Conservation (phyloP, 2,888 invertebrate species). For the Temnothorax rugatulus region DNA sequence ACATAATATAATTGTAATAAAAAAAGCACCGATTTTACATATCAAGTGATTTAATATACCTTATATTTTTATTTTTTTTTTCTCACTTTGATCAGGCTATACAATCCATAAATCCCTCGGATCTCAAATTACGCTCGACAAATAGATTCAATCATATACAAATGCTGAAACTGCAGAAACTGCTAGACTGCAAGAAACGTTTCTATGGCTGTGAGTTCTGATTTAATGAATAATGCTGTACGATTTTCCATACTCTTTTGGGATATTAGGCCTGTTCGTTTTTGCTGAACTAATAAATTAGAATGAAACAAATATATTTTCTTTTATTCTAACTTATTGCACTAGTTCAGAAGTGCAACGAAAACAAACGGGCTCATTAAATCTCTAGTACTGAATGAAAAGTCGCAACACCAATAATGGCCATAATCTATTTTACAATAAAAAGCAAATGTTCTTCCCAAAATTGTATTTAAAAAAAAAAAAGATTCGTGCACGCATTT, state of each 20-base stretch:
- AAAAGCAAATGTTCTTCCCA: background rate
- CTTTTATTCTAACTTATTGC: no score
- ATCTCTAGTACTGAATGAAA: background rate
- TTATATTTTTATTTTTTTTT: conserved; percentile 43
- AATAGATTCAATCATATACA: background rate
- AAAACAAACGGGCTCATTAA: background rate
- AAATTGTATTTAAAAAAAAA: conserved; percentile 1
- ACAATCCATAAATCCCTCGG: background rate
- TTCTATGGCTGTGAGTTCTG: conserved; percentile 35
- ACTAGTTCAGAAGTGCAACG: no score
- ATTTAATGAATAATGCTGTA: conserved; percentile 40
- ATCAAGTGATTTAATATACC: conserved; percentile 59
- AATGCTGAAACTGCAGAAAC: background rate
- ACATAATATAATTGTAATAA: conserved; percentile 56
- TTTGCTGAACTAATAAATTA: no score
- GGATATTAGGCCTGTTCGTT: background rate
- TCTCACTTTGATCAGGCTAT: background rate
- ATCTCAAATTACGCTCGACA: background rate
- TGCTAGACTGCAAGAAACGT: conserved; percentile 17
- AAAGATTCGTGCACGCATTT: background rate
- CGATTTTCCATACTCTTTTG: conserved; percentile 6
- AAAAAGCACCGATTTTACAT: conserved; percentile 59
- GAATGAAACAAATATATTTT: no score
- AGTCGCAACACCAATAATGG: background rate
- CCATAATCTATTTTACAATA: background rate